Evolutionary conservation across 2,113 vertebrate species (phyloP).

Genomic region (Bolborhynchus lineola): DNA sequence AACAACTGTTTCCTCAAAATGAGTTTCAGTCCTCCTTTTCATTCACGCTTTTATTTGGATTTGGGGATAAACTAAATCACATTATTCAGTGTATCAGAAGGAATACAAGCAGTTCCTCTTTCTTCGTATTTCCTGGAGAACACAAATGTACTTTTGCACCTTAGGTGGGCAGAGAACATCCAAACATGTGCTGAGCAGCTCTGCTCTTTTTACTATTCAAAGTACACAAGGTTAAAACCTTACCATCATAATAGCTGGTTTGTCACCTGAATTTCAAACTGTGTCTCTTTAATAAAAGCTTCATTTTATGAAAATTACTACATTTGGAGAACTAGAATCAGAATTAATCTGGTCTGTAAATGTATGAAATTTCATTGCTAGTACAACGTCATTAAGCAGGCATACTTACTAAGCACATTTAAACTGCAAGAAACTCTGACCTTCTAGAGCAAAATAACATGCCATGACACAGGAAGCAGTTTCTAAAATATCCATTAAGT

Average conservation of each 20-base stretch:
- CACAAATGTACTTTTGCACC: not conserved
- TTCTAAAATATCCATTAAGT: not conserved
- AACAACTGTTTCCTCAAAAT: not conserved
- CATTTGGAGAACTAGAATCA: not conserved
- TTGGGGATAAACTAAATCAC: not conserved
- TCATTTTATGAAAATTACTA: not conserved
- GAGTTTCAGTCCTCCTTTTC: not conserved
- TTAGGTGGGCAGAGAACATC: not conserved
- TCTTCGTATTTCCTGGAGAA: not conserved
- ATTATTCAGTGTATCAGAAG: not conserved
- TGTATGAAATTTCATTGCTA: not conserved
- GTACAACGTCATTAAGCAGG: not conserved
- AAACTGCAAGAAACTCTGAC: not conserved
- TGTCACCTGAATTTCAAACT: not conserved
- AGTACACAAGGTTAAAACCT: not conserved
- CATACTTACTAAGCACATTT: not conserved
- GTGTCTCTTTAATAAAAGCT: not conserved
- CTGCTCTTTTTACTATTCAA: not conserved
- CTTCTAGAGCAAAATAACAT: not conserved
- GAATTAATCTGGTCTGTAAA: not conserved
- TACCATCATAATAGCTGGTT: not conserved
- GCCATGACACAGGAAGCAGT: not conserved
- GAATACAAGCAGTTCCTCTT: not conserved
- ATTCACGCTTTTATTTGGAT: not conserved
- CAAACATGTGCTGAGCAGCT: not conserved